A percentile compares a stretch with the other conserved stretches of the same genome.
Conservation (phyloP, 2,113 vertebrate species). For the Phodopus roborovskii region DNA sequence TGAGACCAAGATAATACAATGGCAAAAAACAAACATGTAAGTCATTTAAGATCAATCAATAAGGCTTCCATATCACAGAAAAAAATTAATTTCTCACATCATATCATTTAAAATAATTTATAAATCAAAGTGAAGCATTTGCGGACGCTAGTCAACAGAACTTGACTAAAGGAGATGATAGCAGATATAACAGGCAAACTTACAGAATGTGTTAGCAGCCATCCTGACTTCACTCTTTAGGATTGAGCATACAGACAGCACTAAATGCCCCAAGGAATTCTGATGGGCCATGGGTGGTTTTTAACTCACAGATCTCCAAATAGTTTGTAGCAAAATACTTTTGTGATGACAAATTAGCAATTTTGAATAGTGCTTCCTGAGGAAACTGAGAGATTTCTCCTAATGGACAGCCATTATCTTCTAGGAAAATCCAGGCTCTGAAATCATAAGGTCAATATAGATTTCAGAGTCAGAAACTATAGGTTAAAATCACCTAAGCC, state of each 20-base stretch:
- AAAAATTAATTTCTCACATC: conserved; percentile 29
- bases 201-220: not conserved
- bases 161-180: not conserved
- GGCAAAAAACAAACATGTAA: conserved; percentile 48
- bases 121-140: not conserved
- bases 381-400: not conserved
- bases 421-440: not conserved
- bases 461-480: not conserved
- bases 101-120: conserved; percentile 38
- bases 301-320: not conserved
- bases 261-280: not conserved
- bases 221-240: not conserved
- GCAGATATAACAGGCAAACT: not conserved
- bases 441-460: not conserved
- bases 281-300: not conserved
- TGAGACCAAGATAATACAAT: conserved; percentile 48
- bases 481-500: not conserved
- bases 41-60: conserved; percentile 44
- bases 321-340: not conserved
- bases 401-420: not conserved
- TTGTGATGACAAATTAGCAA: not conserved
- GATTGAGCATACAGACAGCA: not conserved
- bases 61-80: conserved; percentile 4
- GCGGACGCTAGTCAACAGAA: not conserved
- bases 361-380: not conserved